Percentiles rank a stretch among this genome's conserved stretches.
Evolutionary conservation across 1,140 invertebrate species (phyloP).

Genomic region (Ceratosolen fusciceps): DNA sequence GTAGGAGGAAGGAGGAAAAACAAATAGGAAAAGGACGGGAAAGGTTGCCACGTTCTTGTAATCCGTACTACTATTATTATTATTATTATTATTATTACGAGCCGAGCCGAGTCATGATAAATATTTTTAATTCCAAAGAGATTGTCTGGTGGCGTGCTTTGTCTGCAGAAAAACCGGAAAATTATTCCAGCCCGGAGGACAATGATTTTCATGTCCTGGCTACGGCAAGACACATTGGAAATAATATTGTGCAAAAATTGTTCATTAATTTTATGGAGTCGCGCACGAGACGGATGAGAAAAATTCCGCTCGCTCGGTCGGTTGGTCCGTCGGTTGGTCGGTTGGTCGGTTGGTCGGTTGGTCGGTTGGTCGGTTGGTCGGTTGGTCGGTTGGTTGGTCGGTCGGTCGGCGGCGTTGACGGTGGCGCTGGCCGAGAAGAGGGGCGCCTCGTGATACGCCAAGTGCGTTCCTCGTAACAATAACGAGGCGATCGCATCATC

Average conservation of each 20-base stretch:
- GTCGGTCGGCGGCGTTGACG: no score
- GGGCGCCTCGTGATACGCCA: conserved; percentile 25
- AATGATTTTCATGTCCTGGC: not conserved
- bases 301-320: not conserved
- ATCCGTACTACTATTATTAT: not conserved
- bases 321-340: no score
- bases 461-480: conserved; percentile 15
- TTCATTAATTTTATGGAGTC: not conserved
- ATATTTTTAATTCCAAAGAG: conserved; percentile 2
- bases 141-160: not conserved
- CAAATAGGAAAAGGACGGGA: no score
- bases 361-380: no score
- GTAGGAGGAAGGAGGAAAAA: no score
- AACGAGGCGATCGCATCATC: conserved; percentile 44
- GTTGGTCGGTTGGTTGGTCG: no score
- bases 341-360: no score
- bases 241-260: not conserved
- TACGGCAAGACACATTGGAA: not conserved
- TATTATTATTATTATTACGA: no score
- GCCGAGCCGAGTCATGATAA: no score
- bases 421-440: no score
- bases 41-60: not conserved
- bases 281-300: not conserved
- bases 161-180: not conserved
- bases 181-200: not conserved